Conservation (phyloP, 53 echinoderm and acorn worm genomes). For the Zoroaster sp. region DNA sequence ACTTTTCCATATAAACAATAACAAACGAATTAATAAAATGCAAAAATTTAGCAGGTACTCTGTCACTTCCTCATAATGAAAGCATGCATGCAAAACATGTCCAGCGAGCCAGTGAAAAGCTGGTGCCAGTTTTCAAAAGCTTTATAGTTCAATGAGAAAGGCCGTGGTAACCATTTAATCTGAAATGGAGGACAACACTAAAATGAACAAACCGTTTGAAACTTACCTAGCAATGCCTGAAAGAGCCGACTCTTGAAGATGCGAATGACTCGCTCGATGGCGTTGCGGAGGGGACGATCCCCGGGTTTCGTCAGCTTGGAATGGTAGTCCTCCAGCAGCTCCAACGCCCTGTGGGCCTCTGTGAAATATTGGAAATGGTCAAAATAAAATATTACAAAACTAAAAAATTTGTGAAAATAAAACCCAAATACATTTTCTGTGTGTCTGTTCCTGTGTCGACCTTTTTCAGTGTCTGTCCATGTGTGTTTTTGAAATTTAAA, state of each 20-base stretch:
- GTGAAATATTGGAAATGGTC: neutral
- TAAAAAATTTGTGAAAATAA: neutral
- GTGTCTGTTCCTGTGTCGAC: neutral
- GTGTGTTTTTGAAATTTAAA: too few relatives aligned
- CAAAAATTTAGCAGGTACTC: too few relatives aligned
- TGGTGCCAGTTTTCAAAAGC: neutral
- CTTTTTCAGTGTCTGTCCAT: too few relatives aligned
- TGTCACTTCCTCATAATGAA: too few relatives aligned
- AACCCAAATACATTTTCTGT: neutral
- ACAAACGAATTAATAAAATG: too few relatives aligned
- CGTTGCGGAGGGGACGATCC: slow-evolving; percentile 94
- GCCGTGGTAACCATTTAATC: neutral
- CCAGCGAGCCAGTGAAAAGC: neutral
- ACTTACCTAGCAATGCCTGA: slow-evolving; percentile 91
- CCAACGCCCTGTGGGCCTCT: slow-evolving; percentile 97
- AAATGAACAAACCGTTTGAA: too few relatives aligned
- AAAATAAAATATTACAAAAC: neutral
- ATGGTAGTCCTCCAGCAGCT: slow-evolving; percentile 97
- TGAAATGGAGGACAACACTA: neutral
- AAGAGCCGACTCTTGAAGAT: slow-evolving; percentile 98
- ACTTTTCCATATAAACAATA: too few relatives aligned
- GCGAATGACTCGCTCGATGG: slow-evolving; percentile 92
- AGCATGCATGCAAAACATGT: neutral
- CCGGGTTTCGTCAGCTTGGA: slow-evolving; percentile 85
- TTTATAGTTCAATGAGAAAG: neutral